phyloP scores from a whole-genome alignment of 2,797 vertebrate genomes.

The Pampus argenteus region DNA sequence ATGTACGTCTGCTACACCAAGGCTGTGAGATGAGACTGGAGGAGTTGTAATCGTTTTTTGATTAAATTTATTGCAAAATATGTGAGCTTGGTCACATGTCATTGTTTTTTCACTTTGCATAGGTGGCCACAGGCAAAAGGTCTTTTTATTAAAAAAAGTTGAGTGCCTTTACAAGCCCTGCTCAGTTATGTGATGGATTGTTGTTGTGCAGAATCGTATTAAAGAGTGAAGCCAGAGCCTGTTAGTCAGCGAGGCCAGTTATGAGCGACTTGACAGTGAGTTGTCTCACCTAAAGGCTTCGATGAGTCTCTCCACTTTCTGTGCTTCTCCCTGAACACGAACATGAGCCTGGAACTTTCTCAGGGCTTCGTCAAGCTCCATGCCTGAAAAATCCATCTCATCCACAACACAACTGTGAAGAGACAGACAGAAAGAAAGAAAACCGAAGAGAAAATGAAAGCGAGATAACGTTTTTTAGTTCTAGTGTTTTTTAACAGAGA shows the following conservation, averaged over 20 bases:
- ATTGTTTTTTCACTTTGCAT: slow-evolving; percentile 54
- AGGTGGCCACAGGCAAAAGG: slow-evolving; percentile 50
- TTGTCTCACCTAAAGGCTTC: slow-evolving; percentile 97
- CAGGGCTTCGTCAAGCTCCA: slow-evolving; percentile 98
- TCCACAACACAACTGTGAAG: slow-evolving; percentile 94
- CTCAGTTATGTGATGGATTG: slow-evolving; percentile 39
- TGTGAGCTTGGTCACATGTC: slow-evolving; percentile 27
- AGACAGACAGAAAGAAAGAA: slow-evolving; percentile 26
- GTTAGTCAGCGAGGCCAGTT: slow-evolving; percentile 36
- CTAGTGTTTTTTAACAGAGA: slow-evolving; percentile 35
- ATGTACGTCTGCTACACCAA: slow-evolving; percentile 26
- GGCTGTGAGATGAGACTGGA: slow-evolving; percentile 44
- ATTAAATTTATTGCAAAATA: slow-evolving; percentile 33
- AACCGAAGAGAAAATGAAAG: background rate
- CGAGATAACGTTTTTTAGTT: slow-evolving; percentile 24
- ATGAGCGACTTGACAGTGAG: slow-evolving; percentile 50
- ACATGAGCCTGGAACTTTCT: slow-evolving; percentile 99
- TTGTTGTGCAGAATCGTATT: slow-evolving; percentile 38
- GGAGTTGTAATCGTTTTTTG: slow-evolving; percentile 6
- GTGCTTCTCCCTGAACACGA: slow-evolving; percentile 97
- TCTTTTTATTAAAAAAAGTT: slow-evolving; percentile 43
- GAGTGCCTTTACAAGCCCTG: slow-evolving; percentile 36
- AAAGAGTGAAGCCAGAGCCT: slow-evolving; percentile 45
- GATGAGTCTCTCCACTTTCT: slow-evolving; percentile 98
- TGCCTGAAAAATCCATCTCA: slow-evolving; percentile 98